Base-by-base conservation (phyloP, 2,888 invertebrate species). In the Oligia fasciuncula region DNA sequence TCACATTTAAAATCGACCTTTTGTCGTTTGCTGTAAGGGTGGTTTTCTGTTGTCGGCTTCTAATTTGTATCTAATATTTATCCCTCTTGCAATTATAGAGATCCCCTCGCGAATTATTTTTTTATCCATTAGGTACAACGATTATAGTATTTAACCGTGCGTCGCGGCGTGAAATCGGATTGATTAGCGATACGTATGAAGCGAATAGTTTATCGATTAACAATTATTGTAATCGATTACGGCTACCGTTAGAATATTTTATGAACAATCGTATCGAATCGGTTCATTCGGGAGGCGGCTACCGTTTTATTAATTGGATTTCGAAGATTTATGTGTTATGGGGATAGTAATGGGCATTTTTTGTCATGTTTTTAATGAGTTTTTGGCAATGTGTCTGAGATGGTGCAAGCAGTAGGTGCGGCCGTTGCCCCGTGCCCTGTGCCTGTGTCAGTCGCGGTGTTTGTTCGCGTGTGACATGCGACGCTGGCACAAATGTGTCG, bases 91-190 rank as follows among this genome's bases (percentile, higher is more conserved):
- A 84, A 89, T 29, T 29, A 29, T 87, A 78, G 85, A 83, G 85
- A 77, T 80, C 91, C 94, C 94, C 91, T 92, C 84, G 91, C 91
- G 85, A 92, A 89, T 91, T 91, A 91, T 91, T 92, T 95, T 91
- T 96, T 95, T 96, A 96, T 95, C 94, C 94, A 95, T 96, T 94
- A 40, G 40, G 40, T 40, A 94, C 87, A 85, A 85, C 91, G 90
- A 92, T 95, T 94, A 95, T 93, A 94, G 91, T 93, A 92, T 93
- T 93, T 93, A 93, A 89, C 91, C 90, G 93, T 90, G 94, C 93
- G 91, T 91, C 90, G 91, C 81, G 87, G 92, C 95, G 95, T 95
- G 93, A 95, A 95, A 96, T 95, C 94, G 93, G 92, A 94, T 94
- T 94, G 92, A 93, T 94, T 93, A 94, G 90, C 93, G 93, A 91